These are phyloP conservation scores for Uropetala carovei DNA, from an alignment of 2,888 invertebrate genomes.

Conservation along the genomic window DNA sequence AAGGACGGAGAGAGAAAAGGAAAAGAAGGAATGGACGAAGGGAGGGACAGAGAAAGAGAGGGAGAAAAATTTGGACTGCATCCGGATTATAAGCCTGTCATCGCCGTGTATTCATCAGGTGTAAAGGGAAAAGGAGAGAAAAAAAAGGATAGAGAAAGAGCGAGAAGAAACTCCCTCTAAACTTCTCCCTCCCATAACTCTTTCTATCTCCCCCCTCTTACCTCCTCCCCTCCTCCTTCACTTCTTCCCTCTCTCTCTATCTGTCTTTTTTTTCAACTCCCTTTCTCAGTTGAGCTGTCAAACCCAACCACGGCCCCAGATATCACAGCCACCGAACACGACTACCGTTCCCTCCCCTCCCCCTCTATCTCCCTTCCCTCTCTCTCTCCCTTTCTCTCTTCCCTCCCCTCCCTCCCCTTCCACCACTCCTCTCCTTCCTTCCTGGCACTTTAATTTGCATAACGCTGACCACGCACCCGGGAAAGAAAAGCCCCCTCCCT, in stretches of 20 bases:
- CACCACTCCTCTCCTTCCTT: background rate
- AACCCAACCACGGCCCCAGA: conserved; percentile 17
- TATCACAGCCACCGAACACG: background rate
- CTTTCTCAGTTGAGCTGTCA: conserved; percentile 23
- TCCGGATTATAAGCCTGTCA: conserved; percentile 39
- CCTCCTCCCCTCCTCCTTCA: background rate
- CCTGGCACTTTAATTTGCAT: background rate
- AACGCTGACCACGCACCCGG: conserved; percentile 13
- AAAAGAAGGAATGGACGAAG: background rate
- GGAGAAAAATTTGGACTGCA: background rate
- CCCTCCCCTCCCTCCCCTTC: background rate
- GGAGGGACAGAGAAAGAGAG: background rate
- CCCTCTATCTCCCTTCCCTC: no score
- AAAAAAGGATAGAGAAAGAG: background rate
- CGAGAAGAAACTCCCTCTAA: background rate
- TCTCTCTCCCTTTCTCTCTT: no score
- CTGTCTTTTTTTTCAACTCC: background rate
- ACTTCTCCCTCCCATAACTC: background rate
- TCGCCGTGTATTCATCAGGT: conserved; percentile 41
- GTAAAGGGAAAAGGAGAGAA: background rate
- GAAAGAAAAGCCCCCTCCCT: background rate
- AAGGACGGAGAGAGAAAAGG: background rate
- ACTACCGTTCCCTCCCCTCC: background rate
- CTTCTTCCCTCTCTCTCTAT: background rate
- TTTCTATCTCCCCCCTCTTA: background rate